These are phyloP conservation scores for Heliconius eleuchia DNA, from an alignment of 1,140 invertebrate species.

Conservation along the genomic window DNA sequence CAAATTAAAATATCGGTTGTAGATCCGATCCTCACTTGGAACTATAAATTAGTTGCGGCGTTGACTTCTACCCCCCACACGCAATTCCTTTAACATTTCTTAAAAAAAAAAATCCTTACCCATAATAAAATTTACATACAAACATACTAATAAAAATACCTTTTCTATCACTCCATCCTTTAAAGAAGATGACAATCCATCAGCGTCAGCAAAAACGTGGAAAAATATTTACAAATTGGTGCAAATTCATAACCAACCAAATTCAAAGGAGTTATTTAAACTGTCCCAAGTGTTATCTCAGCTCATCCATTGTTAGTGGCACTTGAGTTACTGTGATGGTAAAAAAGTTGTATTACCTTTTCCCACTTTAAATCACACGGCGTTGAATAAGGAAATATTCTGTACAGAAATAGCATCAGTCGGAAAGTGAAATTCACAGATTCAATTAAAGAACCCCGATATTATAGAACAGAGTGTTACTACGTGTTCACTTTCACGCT, in stretches of 20 bases:
- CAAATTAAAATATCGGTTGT: too few relatives aligned
- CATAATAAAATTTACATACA: too few relatives aligned
- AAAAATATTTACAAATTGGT: not conserved
- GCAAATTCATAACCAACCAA: not conserved
- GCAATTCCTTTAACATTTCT: too few relatives aligned
- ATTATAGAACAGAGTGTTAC: too few relatives aligned
- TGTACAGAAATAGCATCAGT: not conserved
- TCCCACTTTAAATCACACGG: slow-evolving; percentile 17
- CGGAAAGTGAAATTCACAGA: not conserved
- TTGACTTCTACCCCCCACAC: too few relatives aligned
- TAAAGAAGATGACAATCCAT: not conserved
- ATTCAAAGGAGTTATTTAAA: slow-evolving; percentile 7
- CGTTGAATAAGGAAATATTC: not conserved
- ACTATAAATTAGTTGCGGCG: too few relatives aligned
- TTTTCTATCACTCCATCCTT: not conserved
- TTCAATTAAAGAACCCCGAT: not conserved
- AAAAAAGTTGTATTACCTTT: slow-evolving; percentile 19
- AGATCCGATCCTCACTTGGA: too few relatives aligned
- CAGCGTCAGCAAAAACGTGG: not conserved
- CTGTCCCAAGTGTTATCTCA: slow-evolving; percentile 11
- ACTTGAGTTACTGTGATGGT: slow-evolving; percentile 17
- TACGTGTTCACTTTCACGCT: not conserved
- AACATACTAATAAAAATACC: too few relatives aligned
- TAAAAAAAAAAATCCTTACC: too few relatives aligned
- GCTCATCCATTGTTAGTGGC: slow-evolving; percentile 22